Percentiles rank a stretch among this genome's conserved stretches.
Conservation (phyloP, 2,888 invertebrate genomes). For the Pristionchus japonicus region DNA sequence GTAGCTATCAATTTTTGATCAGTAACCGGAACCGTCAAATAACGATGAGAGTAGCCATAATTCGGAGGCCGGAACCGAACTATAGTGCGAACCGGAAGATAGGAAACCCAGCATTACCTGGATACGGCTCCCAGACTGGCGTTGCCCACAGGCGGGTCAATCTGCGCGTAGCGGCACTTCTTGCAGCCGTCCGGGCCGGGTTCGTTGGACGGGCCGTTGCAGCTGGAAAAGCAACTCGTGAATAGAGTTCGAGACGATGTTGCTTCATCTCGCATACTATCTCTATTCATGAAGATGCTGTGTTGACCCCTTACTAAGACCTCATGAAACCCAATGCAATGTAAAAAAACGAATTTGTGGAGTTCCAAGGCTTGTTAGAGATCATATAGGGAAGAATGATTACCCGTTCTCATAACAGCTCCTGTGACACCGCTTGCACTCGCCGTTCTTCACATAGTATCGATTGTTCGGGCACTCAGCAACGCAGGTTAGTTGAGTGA, state of each 20-base stretch:
- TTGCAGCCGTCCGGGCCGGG: conserved; percentile 89
- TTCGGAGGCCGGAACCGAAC: too few relatives aligned
- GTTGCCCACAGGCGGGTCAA: conserved; percentile 76
- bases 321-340: too few relatives aligned
- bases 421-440: conserved; percentile 49
- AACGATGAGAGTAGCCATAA: too few relatives aligned
- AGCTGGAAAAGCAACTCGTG: conserved; percentile 81
- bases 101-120: neutral
- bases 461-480: conserved; percentile 48
- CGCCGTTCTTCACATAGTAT: conserved; percentile 23
- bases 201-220: conserved; percentile 88
- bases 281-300: too few relatives aligned
- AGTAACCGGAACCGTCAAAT: too few relatives aligned
- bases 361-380: too few relatives aligned
- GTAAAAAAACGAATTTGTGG: too few relatives aligned
- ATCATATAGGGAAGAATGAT: neutral
- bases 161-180: conserved; percentile 90
- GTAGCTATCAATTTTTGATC: too few relatives aligned
- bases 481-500: neutral
- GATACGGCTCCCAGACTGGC: neutral
- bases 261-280: too few relatives aligned
- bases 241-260: too few relatives aligned
- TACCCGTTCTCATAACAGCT: conserved; percentile 51
- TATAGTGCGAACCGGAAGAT: neutral
- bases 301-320: too few relatives aligned